These are phyloP conservation scores for Acanthaster planci DNA, from an alignment of 35 echinoderm and acorn worm genomes.

Conservation along the genomic window DNA sequence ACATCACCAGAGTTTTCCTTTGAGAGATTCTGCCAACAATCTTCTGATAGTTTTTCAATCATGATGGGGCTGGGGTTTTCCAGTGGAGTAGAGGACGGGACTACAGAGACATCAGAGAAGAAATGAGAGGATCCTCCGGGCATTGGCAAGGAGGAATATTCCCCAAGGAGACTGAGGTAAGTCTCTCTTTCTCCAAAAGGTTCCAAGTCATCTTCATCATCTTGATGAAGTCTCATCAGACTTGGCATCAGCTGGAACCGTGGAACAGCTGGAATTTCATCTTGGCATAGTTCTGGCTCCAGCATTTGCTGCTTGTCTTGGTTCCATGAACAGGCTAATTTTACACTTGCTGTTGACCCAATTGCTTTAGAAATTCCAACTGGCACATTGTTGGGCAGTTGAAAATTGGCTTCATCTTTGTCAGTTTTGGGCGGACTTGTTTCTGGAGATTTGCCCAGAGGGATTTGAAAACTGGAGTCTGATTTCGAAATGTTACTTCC, in stretches of 20 bases:
- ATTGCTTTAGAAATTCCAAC: background rate
- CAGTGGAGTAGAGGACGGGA: background rate
- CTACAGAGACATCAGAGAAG: background rate
- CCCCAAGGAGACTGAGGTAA: slow-evolving; percentile 73
- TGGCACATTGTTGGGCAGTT: background rate
- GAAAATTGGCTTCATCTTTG: background rate
- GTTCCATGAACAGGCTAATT: slow-evolving; percentile 13
- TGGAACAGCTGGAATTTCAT: background rate
- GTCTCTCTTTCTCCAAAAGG: slow-evolving; percentile 86
- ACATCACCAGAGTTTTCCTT: background rate
- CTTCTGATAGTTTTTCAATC: background rate
- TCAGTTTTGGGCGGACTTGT: background rate
- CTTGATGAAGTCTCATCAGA: background rate
- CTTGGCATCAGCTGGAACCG: background rate
- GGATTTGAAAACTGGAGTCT: background rate
- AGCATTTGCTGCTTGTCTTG: background rate
- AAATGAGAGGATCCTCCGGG: slow-evolving; percentile 33
- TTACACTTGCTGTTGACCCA: background rate
- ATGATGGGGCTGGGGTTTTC: background rate
- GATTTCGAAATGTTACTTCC: background rate
- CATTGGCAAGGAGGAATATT: slow-evolving; percentile 79
- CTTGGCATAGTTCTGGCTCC: background rate
- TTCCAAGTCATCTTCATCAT: slow-evolving; percentile 25
- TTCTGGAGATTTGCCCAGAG: background rate
- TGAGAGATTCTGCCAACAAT: background rate